phyloP scores from a whole-genome alignment of 2,888 invertebrate species.

The Heterodera filipjevi region DNA sequence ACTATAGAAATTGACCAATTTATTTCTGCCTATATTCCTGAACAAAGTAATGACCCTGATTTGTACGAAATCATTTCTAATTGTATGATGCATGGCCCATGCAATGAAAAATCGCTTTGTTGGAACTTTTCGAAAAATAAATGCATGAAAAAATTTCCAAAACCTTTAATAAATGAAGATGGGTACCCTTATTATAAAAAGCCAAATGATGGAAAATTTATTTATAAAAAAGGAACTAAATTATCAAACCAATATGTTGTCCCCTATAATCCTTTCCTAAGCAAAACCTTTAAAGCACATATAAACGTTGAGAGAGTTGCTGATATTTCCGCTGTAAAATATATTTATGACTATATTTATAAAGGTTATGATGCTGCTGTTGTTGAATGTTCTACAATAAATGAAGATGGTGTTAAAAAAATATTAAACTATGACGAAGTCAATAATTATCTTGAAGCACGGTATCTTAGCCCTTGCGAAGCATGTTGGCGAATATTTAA shows the following conservation, averaged over 20 bases:
- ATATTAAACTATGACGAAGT: conserved; percentile 58
- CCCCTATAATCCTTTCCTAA: conserved; percentile 52
- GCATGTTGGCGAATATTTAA: conserved; percentile 61
- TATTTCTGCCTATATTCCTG: not conserved
- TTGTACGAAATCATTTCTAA: not conserved
- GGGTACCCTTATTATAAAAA: conserved; percentile 1
- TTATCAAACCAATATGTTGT: conserved; percentile 42
- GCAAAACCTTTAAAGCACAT: conserved; percentile 63
- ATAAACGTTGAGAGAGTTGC: conserved; percentile 66
- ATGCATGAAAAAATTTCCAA: not conserved
- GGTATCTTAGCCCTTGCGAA: conserved; percentile 61
- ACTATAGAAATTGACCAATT: not conserved
- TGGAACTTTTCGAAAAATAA: not conserved
- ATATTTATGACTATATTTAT: conserved; percentile 63
- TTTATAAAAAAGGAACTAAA: conserved; percentile 12
- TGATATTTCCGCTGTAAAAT: conserved; percentile 53
- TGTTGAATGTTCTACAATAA: conserved; percentile 26
- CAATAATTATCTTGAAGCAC: conserved; percentile 54
- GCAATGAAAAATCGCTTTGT: conserved; percentile 5
- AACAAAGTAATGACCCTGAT: not conserved
- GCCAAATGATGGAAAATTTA: not conserved
- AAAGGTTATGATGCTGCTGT: conserved; percentile 53
- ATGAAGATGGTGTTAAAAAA: not conserved
- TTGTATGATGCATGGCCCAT: conserved; percentile 12
- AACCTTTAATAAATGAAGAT: not conserved